These are phyloP conservation scores for Lanius collurio DNA, from an alignment of 2,113 vertebrate genomes.

Conservation along the genomic window DNA sequence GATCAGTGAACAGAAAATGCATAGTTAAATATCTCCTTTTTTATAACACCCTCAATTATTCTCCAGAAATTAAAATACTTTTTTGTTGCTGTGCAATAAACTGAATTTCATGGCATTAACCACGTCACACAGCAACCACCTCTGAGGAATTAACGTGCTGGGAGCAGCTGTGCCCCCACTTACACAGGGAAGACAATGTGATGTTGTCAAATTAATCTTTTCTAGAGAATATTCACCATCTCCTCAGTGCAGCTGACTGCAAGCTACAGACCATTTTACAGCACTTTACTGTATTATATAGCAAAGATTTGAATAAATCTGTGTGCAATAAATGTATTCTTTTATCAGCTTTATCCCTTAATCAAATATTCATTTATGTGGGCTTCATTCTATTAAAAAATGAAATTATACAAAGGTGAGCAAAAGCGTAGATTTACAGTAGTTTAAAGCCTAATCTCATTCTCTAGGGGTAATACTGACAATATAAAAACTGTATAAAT, in stretches of 20 bases:
- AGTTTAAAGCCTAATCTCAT: constrained; percentile 72
- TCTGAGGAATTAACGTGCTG: background rate
- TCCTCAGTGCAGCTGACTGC: constrained; percentile 34
- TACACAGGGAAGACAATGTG: constrained; percentile 46
- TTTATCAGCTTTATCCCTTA: constrained; percentile 72
- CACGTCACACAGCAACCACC: background rate
- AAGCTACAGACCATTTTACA: constrained; percentile 49
- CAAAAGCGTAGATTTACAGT: constrained; percentile 69
- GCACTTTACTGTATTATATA: constrained; percentile 44
- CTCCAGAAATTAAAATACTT: background rate
- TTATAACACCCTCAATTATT: background rate
- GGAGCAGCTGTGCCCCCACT: constrained; percentile 45
- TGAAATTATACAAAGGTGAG: constrained; percentile 73
- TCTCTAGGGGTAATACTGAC: constrained; percentile 68
- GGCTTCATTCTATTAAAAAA: constrained; percentile 72
- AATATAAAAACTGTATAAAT: constrained; percentile 75
- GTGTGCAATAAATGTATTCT: constrained; percentile 63
- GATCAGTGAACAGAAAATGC: background rate
- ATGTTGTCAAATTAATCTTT: constrained; percentile 63
- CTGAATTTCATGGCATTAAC: background rate
- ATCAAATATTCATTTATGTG: constrained; percentile 73
- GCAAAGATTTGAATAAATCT: constrained; percentile 69
- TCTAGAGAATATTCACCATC: constrained; percentile 30
- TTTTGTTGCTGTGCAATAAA: constrained; percentile 12
- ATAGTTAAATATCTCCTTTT: background rate